Evolutionary conservation across 1,140 invertebrate species (phyloP), one percentile per base, ranked within the genome.

Genomic region (Microplitis mediator): DNA sequence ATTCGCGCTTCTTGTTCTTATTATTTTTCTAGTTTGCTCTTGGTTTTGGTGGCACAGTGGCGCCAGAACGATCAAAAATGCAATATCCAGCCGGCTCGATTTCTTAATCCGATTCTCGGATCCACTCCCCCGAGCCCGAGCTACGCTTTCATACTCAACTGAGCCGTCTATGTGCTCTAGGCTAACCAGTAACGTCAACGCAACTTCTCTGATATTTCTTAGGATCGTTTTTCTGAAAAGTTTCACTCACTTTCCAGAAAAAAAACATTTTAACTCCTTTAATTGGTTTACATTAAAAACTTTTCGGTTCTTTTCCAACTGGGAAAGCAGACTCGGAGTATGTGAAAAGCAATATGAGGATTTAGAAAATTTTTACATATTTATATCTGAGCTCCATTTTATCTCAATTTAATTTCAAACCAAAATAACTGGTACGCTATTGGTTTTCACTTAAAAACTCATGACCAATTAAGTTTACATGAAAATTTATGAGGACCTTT

Each of bases 51-150:
- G 32, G 16, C 65, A 50, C 16, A 16, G 54, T 54, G 65, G 67
- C 71, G 51, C 56, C 74, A 71, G 50, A 51, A 56, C 71, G 79
- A 85, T 86, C 77, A 87, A 86, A 86, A 85, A 86, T 86, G 80
- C 81, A 86, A 86, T 83, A 86, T 87, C 80, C 68, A 81, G 50
- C 63, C 63, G 63, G 77, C 82, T 82, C 81, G 80, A 85, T 85
- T 85, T 86, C 83, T 84, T 85, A 83, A 85, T 87, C 81, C 82
- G 83, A 86, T 87, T 86, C 75, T 73, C 66, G 75, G 74, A 76
- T 81, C 73, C 74, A 76, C 77, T 78, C 79, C 76, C 78, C 77
- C 80, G 80, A 79, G 64, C 74, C 76, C 72, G 58, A 54, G 16
- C 9, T 8, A 11, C 54, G 14, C 16, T 13, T 50, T 66, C 50